Conservation (phyloP, 2,888 invertebrate species). For the Napeogenes sylphis region DNA sequence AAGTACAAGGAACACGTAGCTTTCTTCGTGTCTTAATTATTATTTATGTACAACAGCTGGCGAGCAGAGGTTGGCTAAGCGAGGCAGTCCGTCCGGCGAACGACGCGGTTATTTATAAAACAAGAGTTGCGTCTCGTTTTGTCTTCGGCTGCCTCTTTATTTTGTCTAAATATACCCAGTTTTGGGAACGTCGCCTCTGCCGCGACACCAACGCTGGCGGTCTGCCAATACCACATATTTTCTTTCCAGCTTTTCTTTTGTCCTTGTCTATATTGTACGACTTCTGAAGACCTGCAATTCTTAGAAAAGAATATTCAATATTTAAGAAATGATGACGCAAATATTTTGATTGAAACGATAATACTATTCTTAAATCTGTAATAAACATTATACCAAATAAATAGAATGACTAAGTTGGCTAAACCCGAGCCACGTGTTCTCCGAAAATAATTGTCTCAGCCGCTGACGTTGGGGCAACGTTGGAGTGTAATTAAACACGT, state of each 20-base stretch:
- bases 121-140: slow-evolving; percentile 77
- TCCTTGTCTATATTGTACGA: slow-evolving; percentile 42
- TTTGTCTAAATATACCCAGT: slow-evolving; percentile 79
- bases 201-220: slow-evolving; percentile 69
- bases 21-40: slow-evolving; percentile 74
- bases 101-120: slow-evolving; percentile 76
- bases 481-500: slow-evolving; percentile 46
- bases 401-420: slow-evolving; percentile 32
- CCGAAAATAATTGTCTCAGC: slow-evolving; percentile 56
- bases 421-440: slow-evolving; percentile 48
- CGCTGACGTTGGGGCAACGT: slow-evolving; percentile 34
- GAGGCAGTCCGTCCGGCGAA: slow-evolving; percentile 70
- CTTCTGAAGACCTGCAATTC: slow-evolving; percentile 1
- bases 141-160: slow-evolving; percentile 77
- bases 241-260: slow-evolving; percentile 61
- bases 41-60: slow-evolving; percentile 77
- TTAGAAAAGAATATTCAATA: neutral
- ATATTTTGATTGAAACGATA: neutral
- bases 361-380: neutral
- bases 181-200: slow-evolving; percentile 74
- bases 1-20: slow-evolving; percentile 44
- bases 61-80: slow-evolving; percentile 67
- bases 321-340: neutral
- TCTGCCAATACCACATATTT: slow-evolving; percentile 63
- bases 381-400: neutral